Base-by-base conservation (phyloP, 2,797 vertebrate species). In the Crocodylus rhombifer region DNA sequence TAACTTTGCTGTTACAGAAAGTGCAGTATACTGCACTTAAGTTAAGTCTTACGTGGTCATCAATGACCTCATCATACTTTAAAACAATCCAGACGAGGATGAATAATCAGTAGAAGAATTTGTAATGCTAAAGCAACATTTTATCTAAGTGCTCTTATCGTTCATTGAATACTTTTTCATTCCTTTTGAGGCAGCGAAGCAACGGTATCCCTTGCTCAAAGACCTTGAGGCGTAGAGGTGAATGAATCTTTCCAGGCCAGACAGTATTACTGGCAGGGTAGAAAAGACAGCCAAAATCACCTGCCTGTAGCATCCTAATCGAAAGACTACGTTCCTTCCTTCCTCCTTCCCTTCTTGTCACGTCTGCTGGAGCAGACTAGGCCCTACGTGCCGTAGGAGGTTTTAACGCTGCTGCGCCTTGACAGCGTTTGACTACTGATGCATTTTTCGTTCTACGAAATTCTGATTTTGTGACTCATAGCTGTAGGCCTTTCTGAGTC, bases 311-410 rank as follows among this genome's bases (percentile, higher is more conserved):
- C 42, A 51, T 30, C 63, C 80, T 36, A 82, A 88, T 77, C 90
- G 83, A 77, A 83, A 82, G 82, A 14, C 77, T 87, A 4, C 6
- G 2, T 93, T 94, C 90, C 78, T 64, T 95, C 12, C 78, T 93
- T 36, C 1, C 25, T 80, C 76, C 1, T 28, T 80, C 76, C 0
- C 82, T 92, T 95, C 91, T 94, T 23, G 20, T 20, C 87, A 92
- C 91, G 92, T 95, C 94, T 93, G 42, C 42, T 51, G 42, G 42
- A 51, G 5, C 95, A 95, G 91, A 56, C 3, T 2, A n/a, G 17
- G 67, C 95, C 89, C 80, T 14, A 80, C 78, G 77, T 93, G 64
- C 75, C 64, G 62, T 51, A 83, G 20, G 80, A 84, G 85, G 73
- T 79, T 77, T 85, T 17, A 75, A 74, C 81, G 61, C 88, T 90